Evolutionary conservation across 2,113 vertebrate genomes (phyloP), one percentile per base, ranked within the genome.

Genomic region (Boleophthalmus pectinirostris): DNA sequence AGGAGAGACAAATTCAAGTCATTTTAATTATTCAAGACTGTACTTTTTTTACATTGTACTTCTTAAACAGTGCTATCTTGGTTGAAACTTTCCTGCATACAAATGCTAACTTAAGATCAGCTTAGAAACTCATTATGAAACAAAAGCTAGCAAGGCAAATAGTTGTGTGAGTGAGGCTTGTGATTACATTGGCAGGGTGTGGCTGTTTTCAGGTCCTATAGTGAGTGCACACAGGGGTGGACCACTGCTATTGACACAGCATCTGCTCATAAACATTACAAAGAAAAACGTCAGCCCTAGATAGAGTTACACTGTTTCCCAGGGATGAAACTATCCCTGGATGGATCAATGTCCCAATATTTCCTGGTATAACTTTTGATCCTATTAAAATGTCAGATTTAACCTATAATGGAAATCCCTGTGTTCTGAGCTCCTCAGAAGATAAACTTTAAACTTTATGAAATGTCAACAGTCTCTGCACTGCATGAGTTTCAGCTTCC

Each of bases 191-290:
- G 70, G 69, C 82, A 85, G 85, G 92, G 92, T 87, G 92, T 85
- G 92, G 83, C 85, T 79, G 68, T 80, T 67, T 82, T 86, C 79
- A 78, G 60, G 63, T 47, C 21, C 49, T 47, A 25, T 14, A 81
- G 72, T 64, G 70, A 79, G 70, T 57, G 73, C 72, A 85, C 75
- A 89, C 86, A 83, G 74, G 60, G 12, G 78, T 84, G 80, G 85
- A 92, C 91, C 89, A 92, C 88, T 89, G 87, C 73, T 92, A 79
- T 92, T 88, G 85, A 91, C 90, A 89, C 79, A 90, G 75, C 64
- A 78, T 69, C 23, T 71, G 56, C 21, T 69, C 67, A 20, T 8
- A 24, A 8, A 29, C 29, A 63, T 33, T 24, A 60, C n/a, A 65
- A 70, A 45, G 69, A 29, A 33, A 68, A 82, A 72, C n/a, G 68